Base-by-base conservation (phyloP, 2,888 invertebrate genomes). In the Tenthredo amoena region DNA sequence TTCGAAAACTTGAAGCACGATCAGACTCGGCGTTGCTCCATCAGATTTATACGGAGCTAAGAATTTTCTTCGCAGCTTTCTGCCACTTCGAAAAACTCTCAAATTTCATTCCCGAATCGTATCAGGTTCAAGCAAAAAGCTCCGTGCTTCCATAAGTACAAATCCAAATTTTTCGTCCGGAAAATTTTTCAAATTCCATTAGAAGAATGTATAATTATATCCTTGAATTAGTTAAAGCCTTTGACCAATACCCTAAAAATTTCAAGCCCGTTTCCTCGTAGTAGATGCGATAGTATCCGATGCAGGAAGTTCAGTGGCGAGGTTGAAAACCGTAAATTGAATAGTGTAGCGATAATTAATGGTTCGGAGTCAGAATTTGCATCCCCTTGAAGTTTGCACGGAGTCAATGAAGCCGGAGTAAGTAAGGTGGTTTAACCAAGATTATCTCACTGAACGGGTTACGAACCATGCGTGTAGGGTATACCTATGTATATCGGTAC, bases 371-470 rank as follows among this genome's bases (percentile, higher is more conserved):
- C 1, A 74, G 18, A 74, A 43, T 74, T 74, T 74, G 72, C 72
- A 74, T 40, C 26, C 72, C 31, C 43, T 43, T 40, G 12, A 34
- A 31, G 34, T 34, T 68, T 68, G 68, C 34, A 34, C 18, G 34
- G 34, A 34, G 31, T 34, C 31, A 68, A 68, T 68, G 68, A 68
- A 68, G 31, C 34, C 68, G 34, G 68, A 68, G 34, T 34, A 26
- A 34, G 68, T 31, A 18, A 68, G 31, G 31, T 34, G 34, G 34
- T 68, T 74, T 40, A 26, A 15, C 21, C n/a, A 12, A 40, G 72
- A 43, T 74, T 43, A 74, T 43, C 43, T 74, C 40, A 40, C 43
- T 31, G 72, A 74, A 31, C 40, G 72, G n/a, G 72, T 43, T 43
- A 40, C 43, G 72, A 43, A 43, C 9, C 40, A 74, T 74, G 72